These are phyloP conservation scores for Drosophila auraria DNA, from an alignment of 1,140 invertebrate species.

Conservation along the genomic window DNA sequence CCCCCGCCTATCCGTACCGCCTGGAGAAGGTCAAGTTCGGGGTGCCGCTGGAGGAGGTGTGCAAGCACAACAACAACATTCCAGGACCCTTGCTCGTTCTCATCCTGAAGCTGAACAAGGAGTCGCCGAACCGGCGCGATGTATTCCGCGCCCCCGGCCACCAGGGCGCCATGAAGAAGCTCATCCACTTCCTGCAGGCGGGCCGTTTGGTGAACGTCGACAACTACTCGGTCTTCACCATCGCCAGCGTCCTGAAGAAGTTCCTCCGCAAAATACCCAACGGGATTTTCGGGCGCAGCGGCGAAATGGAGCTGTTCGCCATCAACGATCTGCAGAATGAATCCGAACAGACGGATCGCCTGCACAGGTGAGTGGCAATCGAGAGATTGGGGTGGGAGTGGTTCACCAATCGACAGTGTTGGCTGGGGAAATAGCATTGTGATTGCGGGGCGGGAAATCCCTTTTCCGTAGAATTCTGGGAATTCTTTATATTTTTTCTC, in stretches of 20 bases:
- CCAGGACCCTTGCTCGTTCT: constrained; percentile 95
- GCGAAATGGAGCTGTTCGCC: constrained; percentile 95
- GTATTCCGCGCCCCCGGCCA: constrained; percentile 97
- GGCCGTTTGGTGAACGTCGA: constrained; percentile 98
- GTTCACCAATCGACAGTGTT: neutral
- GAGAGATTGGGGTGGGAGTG: neutral
- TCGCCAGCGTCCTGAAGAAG: constrained; percentile 98
- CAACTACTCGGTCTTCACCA: constrained; percentile 99
- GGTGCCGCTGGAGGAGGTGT: constrained; percentile 94
- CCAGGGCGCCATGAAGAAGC: constrained; percentile 97
- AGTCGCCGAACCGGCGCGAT: constrained; percentile 96
- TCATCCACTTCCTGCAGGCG: constrained; percentile 97
- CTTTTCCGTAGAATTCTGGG: no score
- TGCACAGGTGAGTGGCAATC: constrained; percentile 90
- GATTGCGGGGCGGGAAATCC: neutral
- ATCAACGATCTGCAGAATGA: constrained; percentile 92
- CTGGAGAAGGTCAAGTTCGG: constrained; percentile 98
- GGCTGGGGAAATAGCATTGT: neutral
- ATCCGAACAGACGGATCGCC: constrained; percentile 94
- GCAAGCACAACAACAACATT: constrained; percentile 97
- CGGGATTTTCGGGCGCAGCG: constrained; percentile 96
- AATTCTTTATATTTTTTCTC: no score
- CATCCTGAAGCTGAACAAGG: constrained; percentile 97
- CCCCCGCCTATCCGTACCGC: constrained; percentile 90
- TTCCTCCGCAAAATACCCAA: constrained; percentile 99